Base-by-base conservation (phyloP, 2,888 invertebrate genomes). In the Platerodrilus igneus region DNA sequence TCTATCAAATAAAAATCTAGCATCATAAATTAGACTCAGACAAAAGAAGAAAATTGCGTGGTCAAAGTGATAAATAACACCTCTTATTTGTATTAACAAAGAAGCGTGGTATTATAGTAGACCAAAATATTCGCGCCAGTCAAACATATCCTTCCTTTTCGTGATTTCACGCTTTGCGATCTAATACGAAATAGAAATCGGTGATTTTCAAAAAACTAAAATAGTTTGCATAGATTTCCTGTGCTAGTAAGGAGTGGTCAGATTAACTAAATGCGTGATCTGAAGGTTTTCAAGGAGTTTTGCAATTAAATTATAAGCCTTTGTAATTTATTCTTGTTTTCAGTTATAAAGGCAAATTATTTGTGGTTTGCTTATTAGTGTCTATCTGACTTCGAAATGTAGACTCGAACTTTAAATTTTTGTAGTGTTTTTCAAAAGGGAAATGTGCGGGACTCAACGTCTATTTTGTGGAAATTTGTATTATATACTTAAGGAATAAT, bases 251-350 rank as follows among this genome's bases (percentile, higher is more conserved):
- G 61, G 63, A 55, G 61, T 50, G 62, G 63, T 52, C 55, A 52
- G 60, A 64, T 63, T 63, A 63, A 62, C 60, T 60, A 64, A 63
- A 66, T 64, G 67, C 66, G 66, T 66, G 67, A 57, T 58, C 47
- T 35, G 55, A 58, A 58, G 62, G 56, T 57, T 64, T 60, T 62
- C 56, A 45, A 46, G 23, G 57, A 56, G 50, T 53, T 59, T 64
- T 61, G 57, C 61, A 60, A 64, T 65, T 66, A 64, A 66, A 66
- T 66, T 66, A 65, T 64, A 63, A 62, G 60, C 58, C 60, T n/a
- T n/a, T n/a, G n/a, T n/a, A n/a, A n/a, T n/a, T n/a, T n/a, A n/a
- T n/a, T n/a, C n/a, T n/a, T n/a, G n/a, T n/a, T n/a, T n/a, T n/a
- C n/a, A n/a, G n/a, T n/a, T n/a, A n/a, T n/a, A n/a, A n/a, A n/a